Evolutionary conservation across 2,888 invertebrate species (phyloP).

Genomic region (Trichogramma dendrolimi): DNA sequence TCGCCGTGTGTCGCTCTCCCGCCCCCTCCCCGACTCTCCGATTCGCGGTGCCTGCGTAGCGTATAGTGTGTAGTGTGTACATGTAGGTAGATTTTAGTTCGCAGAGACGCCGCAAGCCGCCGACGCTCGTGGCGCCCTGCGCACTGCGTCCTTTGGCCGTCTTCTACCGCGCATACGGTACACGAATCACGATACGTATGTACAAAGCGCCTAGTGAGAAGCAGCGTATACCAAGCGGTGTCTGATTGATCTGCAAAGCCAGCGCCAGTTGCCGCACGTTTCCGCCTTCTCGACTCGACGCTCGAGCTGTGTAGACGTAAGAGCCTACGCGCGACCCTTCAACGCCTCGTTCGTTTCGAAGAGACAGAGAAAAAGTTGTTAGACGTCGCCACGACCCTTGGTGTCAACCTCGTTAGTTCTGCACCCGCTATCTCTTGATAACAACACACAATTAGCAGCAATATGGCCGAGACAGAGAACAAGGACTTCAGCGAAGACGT

Average conservation of each 20-base stretch:
- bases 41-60: too few relatives aligned
- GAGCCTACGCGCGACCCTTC: slow-evolving; percentile 3
- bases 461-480: slow-evolving; percentile 43
- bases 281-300: slow-evolving; percentile 48
- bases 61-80: too few relatives aligned
- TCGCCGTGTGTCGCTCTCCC: too few relatives aligned
- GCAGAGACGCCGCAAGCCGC: too few relatives aligned
- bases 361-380: neutral
- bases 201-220: too few relatives aligned
- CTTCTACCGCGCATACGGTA: neutral
- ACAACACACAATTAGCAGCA: neutral
- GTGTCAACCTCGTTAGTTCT: too few relatives aligned
- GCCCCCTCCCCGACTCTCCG: too few relatives aligned
- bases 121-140: too few relatives aligned
- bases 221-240: neutral
- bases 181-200: too few relatives aligned
- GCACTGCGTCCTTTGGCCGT: neutral
- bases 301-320: slow-evolving; percentile 43
- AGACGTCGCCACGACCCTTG: too few relatives aligned
- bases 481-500: slow-evolving; percentile 52
- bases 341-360: slow-evolving; percentile 2
- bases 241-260: slow-evolving; percentile 18
- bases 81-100: too few relatives aligned
- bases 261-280: slow-evolving; percentile 8
- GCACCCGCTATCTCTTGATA: neutral